Conservation (phyloP, 2,113 vertebrate genomes). For the Oryzias curvinotus region DNA sequence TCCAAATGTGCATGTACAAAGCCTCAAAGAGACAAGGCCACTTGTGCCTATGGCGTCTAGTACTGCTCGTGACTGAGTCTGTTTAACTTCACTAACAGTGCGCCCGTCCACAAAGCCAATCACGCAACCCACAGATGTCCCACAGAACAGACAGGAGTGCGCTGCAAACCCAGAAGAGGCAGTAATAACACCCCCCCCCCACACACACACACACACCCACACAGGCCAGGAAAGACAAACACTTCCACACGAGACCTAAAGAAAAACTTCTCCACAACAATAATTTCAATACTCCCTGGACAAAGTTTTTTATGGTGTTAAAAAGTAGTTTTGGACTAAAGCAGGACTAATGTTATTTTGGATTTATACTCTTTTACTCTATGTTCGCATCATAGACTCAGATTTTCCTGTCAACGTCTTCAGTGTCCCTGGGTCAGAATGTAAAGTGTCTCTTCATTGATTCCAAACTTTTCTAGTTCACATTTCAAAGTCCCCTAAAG, state of each 20-base stretch:
- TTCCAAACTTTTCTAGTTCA: too few species aligned
- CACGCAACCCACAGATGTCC: conserved; percentile 78
- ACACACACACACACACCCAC: conserved; percentile 24
- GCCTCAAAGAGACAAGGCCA: conserved; percentile 60
- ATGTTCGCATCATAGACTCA: too few species aligned
- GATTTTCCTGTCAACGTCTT: too few species aligned
- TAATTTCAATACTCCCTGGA: conserved; percentile 3
- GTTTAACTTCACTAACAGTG: conserved; percentile 76
- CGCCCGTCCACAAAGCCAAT: conserved; percentile 71
- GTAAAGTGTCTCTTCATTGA: too few species aligned
- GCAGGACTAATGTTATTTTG: too few species aligned
- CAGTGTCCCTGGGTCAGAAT: too few species aligned
- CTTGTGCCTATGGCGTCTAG: conserved; percentile 73
- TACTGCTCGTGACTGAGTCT: conserved; percentile 76
- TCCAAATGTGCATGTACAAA: conserved; percentile 53
- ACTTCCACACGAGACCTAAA: conserved; percentile 20
- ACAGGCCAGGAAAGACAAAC: conserved; percentile 17
- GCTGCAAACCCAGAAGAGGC: conserved; percentile 60
- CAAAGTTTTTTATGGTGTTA: too few species aligned
- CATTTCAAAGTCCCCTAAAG: too few species aligned
- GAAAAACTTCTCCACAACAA: conserved; percentile 18
- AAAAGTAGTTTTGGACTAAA: too few species aligned
- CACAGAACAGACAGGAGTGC: conserved; percentile 69
- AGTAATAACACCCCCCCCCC: conserved; percentile 47
- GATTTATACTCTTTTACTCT: too few species aligned